Conservation (phyloP, 2,888 invertebrate genomes). For the Frankliniella fusca region DNA sequence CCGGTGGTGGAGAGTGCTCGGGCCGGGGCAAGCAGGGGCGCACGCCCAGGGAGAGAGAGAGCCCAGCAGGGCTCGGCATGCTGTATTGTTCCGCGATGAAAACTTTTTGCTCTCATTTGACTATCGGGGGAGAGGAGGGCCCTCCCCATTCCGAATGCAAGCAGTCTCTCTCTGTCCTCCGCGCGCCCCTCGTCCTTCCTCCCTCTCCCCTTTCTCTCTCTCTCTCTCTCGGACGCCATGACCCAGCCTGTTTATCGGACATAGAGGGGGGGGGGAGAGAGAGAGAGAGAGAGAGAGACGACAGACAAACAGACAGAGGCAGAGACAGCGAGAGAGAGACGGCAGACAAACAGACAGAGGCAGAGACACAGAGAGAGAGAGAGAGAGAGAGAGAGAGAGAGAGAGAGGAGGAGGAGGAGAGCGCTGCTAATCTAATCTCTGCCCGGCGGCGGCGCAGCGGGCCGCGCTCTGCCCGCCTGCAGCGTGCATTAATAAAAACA, state of each 20-base stretch:
- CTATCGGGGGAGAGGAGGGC: not conserved
- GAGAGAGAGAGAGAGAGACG: not conserved
- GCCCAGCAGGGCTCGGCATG: not conserved
- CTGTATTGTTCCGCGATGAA: conserved; percentile 16
- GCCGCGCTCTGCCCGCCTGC: not conserved
- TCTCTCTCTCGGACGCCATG: not conserved
- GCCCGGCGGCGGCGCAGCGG: not conserved
- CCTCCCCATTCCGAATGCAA: conserved; percentile 7
- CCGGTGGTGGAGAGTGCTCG: not conserved
- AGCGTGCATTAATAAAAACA: not conserved
- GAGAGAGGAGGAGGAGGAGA: not conserved
- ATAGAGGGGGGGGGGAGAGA: not conserved
- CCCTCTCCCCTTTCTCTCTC: not conserved
- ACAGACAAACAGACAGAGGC: not conserved
- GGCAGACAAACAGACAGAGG: too few relatives aligned
- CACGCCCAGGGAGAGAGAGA: too few relatives aligned
- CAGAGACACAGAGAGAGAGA: not conserved
- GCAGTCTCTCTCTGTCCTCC: not conserved
- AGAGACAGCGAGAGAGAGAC: not conserved
- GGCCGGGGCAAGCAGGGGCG: too few relatives aligned
- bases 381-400: not conserved
- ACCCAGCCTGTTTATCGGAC: not conserved
- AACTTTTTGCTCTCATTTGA: conserved; percentile 20
- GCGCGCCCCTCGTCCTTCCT: not conserved
- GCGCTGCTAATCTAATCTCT: conserved; percentile 14